Conservation (phyloP, 2,888 invertebrate genomes). For the Heliothis peltigera region DNA sequence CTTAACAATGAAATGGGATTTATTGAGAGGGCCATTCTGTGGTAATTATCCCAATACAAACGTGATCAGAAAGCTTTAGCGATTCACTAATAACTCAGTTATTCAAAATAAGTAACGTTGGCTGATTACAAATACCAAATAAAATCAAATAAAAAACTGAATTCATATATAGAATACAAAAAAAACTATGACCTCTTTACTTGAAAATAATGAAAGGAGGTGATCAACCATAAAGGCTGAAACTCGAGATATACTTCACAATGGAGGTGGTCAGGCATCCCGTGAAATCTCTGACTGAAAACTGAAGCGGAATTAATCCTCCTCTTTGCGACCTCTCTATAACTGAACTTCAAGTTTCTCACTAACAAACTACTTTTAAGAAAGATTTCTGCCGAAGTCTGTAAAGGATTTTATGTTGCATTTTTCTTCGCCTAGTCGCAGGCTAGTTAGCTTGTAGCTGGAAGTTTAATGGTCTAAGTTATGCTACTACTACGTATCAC, state of each 20-base stretch:
- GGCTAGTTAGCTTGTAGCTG: not conserved
- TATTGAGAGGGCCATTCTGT: slow-evolving; percentile 53
- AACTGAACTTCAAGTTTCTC: not conserved
- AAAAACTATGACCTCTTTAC: not conserved
- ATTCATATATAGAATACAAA: not conserved
- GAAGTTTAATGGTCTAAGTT: not conserved
- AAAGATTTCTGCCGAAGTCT: not conserved
- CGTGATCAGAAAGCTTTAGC: slow-evolving; percentile 58
- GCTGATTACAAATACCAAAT: not conserved
- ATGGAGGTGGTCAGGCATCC: slow-evolving; percentile 43
- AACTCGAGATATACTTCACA: slow-evolving; percentile 18
- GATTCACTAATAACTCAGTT: slow-evolving; percentile 26
- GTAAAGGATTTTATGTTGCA: slow-evolving; percentile 1
- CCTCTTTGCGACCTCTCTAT: slow-evolving; percentile 26
- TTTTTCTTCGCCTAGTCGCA: not conserved
- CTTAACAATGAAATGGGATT: slow-evolving; percentile 60
- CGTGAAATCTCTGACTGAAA: slow-evolving; percentile 36
- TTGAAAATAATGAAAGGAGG: no score
- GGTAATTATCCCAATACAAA: slow-evolving; percentile 56
- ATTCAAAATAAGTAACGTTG: slow-evolving; percentile 10
- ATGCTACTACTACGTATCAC: no score
- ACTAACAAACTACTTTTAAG: not conserved
- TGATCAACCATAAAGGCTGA: not conserved
- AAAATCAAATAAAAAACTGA: not conserved
- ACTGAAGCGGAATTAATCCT: slow-evolving; percentile 41